Evolutionary conservation across 2,888 invertebrate genomes (phyloP).

Genomic region (Schizotus pectinicornis): DNA sequence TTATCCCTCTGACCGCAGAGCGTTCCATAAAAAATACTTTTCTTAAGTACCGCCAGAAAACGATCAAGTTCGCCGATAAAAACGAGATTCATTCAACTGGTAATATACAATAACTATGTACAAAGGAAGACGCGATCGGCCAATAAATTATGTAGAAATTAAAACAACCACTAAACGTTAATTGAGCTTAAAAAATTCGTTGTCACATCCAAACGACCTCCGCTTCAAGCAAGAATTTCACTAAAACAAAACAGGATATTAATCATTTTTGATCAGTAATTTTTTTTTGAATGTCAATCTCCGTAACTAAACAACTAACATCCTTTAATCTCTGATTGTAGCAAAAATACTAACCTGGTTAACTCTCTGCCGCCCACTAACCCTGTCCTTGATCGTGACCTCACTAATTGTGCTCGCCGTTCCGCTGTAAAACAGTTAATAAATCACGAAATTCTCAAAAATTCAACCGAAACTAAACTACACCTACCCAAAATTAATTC

Average conservation of each 20-base stretch:
- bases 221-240: conserved; percentile 20
- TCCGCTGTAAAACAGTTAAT: conserved; percentile 70
- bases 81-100: conserved; percentile 6
- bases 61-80: neutral
- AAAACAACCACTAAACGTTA: conserved; percentile 14
- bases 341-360: conserved; percentile 65
- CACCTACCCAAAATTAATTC: conserved; percentile 29
- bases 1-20: too few relatives aligned
- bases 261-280: too few relatives aligned
- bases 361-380: conserved; percentile 73
- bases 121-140: conserved; percentile 16
- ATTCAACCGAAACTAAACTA: conserved; percentile 17
- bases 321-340: too few relatives aligned
- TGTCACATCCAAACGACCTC: neutral
- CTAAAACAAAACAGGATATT: conserved; percentile 17
- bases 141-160: neutral
- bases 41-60: too few relatives aligned
- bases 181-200: conserved; percentile 23
- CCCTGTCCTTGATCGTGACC: conserved; percentile 85
- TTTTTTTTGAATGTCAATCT: too few relatives aligned
- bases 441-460: conserved; percentile 62
- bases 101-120: conserved; percentile 19
- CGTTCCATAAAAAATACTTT: too few relatives aligned
- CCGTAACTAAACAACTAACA: too few relatives aligned
- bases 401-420: conserved; percentile 85